Conservation (phyloP, 64 coral and sea anemone genomes). For the Hydrozoanthus tunicans region DNA sequence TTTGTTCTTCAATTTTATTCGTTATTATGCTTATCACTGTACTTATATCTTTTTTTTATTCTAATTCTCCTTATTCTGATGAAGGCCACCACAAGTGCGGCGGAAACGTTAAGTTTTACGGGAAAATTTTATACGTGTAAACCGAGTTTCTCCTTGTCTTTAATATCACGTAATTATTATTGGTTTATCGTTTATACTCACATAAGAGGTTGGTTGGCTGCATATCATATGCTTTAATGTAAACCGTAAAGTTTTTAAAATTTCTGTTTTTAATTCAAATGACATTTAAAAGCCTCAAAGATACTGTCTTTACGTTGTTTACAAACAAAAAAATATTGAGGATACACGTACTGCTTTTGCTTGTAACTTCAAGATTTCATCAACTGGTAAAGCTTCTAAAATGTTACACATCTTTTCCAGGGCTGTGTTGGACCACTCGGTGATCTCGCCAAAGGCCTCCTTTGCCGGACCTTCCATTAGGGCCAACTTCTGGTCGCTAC, state of each 20-base stretch:
- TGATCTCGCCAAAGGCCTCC: slow-evolving; percentile 64
- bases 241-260: background rate
- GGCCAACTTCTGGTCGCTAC: slow-evolving; percentile 68
- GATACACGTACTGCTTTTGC: slow-evolving; percentile 68
- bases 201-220: too few relatives aligned
- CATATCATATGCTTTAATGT: too few relatives aligned
- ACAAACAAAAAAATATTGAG: background rate
- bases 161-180: too few relatives aligned
- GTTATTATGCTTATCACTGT: too few relatives aligned
- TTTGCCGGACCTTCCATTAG: slow-evolving; percentile 70
- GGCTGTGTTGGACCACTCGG: slow-evolving; percentile 46
- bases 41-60: too few relatives aligned
- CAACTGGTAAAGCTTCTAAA: slow-evolving; percentile 80
- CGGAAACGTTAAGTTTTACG: too few relatives aligned
- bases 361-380: slow-evolving; percentile 72
- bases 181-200: too few relatives aligned
- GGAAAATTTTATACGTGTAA: background rate
- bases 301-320: background rate
- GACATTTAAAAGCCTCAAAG: background rate
- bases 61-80: too few relatives aligned
- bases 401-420: slow-evolving; percentile 74
- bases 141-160: too few relatives aligned
- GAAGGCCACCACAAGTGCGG: too few relatives aligned
- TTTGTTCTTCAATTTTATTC: too few relatives aligned
- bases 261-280: background rate